phyloP scores from a whole-genome alignment of 2,888 invertebrate genomes.

The Abrostola triplasia region DNA sequence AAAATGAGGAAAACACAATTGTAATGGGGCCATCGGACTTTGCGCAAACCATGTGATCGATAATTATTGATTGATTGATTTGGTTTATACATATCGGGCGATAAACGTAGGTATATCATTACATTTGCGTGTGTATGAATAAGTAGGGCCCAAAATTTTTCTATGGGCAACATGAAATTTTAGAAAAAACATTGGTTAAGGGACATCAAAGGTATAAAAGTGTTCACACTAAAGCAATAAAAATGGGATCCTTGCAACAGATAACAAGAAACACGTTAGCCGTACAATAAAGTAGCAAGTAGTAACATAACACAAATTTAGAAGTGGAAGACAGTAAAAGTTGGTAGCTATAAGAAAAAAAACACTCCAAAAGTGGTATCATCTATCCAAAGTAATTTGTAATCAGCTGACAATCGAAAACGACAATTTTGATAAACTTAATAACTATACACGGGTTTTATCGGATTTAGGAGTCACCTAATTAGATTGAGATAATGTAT shows the following conservation, averaged over 20 bases:
- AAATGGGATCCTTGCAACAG: no score
- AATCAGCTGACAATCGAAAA: slow-evolving; percentile 76
- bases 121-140: no score
- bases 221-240: no score
- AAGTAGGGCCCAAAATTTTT: no score
- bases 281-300: no score
- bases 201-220: no score
- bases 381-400: slow-evolving; percentile 76
- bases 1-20: slow-evolving; percentile 66
- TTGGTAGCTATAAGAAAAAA: background rate
- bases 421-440: slow-evolving; percentile 63
- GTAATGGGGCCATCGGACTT: slow-evolving; percentile 68
- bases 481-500: slow-evolving; percentile 39
- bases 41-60: slow-evolving; percentile 76
- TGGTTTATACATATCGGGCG: slow-evolving; percentile 55
- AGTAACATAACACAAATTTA: no score
- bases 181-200: no score
- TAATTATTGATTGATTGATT: slow-evolving; percentile 76
- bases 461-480: slow-evolving; percentile 45
- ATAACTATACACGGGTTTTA: slow-evolving; percentile 48
- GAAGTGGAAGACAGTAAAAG: no score
- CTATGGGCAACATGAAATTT: no score
- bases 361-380: slow-evolving; percentile 56
- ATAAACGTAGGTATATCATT: no score
- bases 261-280: no score